Evolutionary conservation across 2,797 vertebrate genomes (phyloP).

Genomic region (Crocidura indochinensis): DNA sequence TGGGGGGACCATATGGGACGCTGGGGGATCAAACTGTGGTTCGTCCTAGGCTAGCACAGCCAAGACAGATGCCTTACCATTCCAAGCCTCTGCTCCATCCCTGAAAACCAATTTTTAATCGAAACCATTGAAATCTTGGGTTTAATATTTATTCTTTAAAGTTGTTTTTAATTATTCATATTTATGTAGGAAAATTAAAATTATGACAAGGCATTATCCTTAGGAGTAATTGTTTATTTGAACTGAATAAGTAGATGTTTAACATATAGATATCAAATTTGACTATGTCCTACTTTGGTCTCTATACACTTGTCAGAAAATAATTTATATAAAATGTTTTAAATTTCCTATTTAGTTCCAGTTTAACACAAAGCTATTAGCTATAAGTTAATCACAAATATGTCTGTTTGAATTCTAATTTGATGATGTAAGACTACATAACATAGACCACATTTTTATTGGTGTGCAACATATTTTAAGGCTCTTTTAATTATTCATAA

Average conservation of each 20-base stretch:
- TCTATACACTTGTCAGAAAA: neutral
- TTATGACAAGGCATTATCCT: neutral
- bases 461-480: neutral
- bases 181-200: constrained; percentile 7
- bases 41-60: no score
- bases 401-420: constrained; percentile 12
- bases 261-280: neutral
- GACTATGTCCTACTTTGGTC: neutral
- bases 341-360: neutral
- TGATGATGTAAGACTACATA: neutral
- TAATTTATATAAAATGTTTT: neutral
- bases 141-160: constrained; percentile 33
- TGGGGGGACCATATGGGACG: no score
- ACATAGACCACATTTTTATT: neutral
- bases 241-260: neutral
- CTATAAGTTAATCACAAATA: neutral
- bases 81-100: no score
- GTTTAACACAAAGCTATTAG: neutral
- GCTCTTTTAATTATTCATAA: neutral
- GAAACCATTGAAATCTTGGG: constrained; percentile 45
- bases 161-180: neutral
- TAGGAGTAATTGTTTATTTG: neutral
- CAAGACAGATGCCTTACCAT: no score
- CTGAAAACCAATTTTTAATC: neutral
- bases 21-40: no score